A percentile compares a stretch with the other conserved stretches of the same genome.
phyloP scores from a whole-genome alignment of 2,888 invertebrate genomes.

The Drosophila paramelanica region DNA sequence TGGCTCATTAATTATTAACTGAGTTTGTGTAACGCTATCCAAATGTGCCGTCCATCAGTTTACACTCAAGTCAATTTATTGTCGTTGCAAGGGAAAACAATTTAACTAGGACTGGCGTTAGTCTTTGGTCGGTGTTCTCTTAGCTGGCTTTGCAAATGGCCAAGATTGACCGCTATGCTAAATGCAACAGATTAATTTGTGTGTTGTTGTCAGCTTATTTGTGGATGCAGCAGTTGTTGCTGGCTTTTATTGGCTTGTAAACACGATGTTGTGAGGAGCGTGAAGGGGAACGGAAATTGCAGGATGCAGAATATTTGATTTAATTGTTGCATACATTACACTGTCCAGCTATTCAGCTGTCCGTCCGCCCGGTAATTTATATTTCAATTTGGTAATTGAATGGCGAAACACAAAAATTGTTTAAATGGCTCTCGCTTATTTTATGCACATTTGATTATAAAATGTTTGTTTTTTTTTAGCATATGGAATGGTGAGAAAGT shows the following conservation, averaged over 20 bases:
- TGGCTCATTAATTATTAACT: constrained; percentile 8
- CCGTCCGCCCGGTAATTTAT: constrained; percentile 42
- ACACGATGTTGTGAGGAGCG: constrained; percentile 21
- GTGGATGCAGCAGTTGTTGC: constrained; percentile 15
- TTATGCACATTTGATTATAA: constrained; percentile 41
- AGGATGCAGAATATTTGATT: constrained; percentile 7
- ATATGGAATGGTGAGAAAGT: constrained; percentile 1
- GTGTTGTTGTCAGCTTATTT: constrained; percentile 46
- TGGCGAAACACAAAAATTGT: constrained; percentile 38
- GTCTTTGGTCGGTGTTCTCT: constrained; percentile 24
- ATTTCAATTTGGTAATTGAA: constrained; percentile 58
- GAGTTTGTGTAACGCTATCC: not conserved
- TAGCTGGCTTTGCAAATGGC: constrained; percentile 35
- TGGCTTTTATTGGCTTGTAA: constrained; percentile 60
- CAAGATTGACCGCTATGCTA: constrained; percentile 44
- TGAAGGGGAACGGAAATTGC: not conserved
- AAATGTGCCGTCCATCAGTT: constrained; percentile 24
- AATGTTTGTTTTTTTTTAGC: constrained; percentile 45
- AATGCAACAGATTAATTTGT: constrained; percentile 61
- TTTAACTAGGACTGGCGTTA: not conserved
- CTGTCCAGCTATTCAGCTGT: constrained; percentile 2
- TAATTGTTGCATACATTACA: constrained; percentile 7
- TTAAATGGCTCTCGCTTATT: constrained; percentile 44
- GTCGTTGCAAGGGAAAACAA: constrained; percentile 2
- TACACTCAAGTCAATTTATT: constrained; percentile 8